These are phyloP conservation scores for Gobio gobio DNA, from an alignment of 2,113 vertebrate genomes.

Conservation along the genomic window DNA sequence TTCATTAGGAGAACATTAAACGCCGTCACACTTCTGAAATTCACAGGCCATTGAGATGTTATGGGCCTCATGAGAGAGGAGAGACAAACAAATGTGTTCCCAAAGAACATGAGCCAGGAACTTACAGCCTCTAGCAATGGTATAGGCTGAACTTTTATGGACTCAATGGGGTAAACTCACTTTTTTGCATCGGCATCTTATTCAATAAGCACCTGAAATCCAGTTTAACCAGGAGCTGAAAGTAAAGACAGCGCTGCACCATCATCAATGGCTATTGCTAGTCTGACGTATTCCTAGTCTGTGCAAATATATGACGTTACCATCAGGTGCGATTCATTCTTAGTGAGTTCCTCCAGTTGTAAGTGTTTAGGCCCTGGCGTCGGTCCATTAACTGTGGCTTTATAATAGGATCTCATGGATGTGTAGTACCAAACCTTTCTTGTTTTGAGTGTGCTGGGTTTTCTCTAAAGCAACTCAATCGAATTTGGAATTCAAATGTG, in stretches of 20 bases:
- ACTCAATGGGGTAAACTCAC: not conserved
- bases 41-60: slow-evolving; percentile 9
- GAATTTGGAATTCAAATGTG: not conserved
- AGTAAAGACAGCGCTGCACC: not conserved
- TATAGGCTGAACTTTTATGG: not conserved
- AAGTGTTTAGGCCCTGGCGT: not conserved
- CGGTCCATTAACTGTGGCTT: not conserved
- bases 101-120: slow-evolving; percentile 12
- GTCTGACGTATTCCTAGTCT: not conserved
- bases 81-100: slow-evolving; percentile 29
- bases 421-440: not conserved
- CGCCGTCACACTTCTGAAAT: slow-evolving; percentile 38
- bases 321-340: not conserved
- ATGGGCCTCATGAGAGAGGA: slow-evolving; percentile 7
- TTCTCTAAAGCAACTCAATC: not conserved
- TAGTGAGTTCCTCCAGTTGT: not conserved
- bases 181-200: not conserved
- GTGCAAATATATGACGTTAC: not conserved
- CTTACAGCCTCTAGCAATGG: not conserved
- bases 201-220: not conserved
- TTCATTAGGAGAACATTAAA: slow-evolving; percentile 51
- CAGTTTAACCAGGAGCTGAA: not conserved
- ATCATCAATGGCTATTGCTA: not conserved
- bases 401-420: not conserved
- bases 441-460: not conserved